Evolutionary conservation across 1,140 invertebrate genomes (phyloP).

Genomic region (Pantala flavescens): DNA sequence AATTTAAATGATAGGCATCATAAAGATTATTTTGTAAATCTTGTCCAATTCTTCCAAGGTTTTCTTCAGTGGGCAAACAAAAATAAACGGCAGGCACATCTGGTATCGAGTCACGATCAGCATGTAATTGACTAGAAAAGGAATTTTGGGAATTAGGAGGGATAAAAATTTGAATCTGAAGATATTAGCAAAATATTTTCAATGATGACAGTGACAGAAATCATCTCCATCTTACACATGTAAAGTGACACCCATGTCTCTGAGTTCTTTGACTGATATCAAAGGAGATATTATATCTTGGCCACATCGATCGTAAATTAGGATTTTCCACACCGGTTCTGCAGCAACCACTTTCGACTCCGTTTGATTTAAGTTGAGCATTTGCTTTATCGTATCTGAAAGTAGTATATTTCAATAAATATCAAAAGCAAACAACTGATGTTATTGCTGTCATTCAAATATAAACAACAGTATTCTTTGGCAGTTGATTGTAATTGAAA

Average conservation of each 20-base stretch:
- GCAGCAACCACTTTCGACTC: slow-evolving; percentile 58
- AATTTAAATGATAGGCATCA: slow-evolving; percentile 94
- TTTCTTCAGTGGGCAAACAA: slow-evolving; percentile 94
- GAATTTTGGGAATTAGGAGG: slow-evolving; percentile 12
- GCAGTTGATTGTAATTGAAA: too few relatives aligned
- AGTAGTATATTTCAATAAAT: slow-evolving; percentile 19
- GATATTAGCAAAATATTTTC: too few relatives aligned
- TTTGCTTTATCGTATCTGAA: slow-evolving; percentile 77
- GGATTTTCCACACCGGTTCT: slow-evolving; percentile 89
- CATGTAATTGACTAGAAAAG: slow-evolving; percentile 67
- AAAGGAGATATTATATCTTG: slow-evolving; percentile 98
- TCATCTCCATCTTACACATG: slow-evolving; percentile 65
- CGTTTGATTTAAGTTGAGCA: slow-evolving; percentile 84
- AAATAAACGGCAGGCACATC: slow-evolving; percentile 99
- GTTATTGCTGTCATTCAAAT: background rate
- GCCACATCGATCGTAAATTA: slow-evolving; percentile 90
- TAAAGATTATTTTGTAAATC: slow-evolving; percentile 88
- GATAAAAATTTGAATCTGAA: too few relatives aligned
- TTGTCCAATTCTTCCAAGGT: slow-evolving; percentile 86
- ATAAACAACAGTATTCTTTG: background rate
- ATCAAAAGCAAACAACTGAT: background rate
- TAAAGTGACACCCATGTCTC: slow-evolving; percentile 92
- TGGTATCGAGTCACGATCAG: slow-evolving; percentile 88
- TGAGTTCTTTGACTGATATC: slow-evolving; percentile 88
- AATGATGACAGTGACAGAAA: background rate